Evolutionary conservation across 2,113 vertebrate genomes (phyloP).

Genomic region (Alces alces): DNA sequence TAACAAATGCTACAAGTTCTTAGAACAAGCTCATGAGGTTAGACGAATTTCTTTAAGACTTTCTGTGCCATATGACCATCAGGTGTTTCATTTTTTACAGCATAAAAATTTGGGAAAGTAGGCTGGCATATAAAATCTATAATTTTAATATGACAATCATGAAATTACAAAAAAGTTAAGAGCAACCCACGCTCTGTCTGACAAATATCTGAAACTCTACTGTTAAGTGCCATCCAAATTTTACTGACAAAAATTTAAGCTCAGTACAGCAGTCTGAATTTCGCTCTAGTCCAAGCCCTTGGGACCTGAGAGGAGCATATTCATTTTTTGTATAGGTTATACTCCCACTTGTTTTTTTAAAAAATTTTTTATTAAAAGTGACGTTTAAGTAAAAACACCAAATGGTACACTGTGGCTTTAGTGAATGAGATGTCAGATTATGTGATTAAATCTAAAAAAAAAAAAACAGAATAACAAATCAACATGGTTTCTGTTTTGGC

Average conservation of each 20-base stretch:
- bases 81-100: background rate
- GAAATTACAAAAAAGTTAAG: background rate
- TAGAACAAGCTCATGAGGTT: rapidly evolving
- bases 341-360: background rate
- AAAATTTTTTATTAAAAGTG: background rate
- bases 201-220: background rate
- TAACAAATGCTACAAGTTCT: rapidly evolving
- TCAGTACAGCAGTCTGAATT: background rate
- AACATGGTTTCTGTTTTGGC: background rate
- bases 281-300: background rate
- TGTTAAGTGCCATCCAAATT: background rate
- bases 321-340: slow-evolving; percentile 14
- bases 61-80: background rate
- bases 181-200: background rate
- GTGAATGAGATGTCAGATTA: background rate
- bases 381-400: background rate
- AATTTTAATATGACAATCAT: background rate
- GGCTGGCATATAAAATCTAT: background rate
- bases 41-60: background rate
- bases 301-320: background rate
- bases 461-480: background rate
- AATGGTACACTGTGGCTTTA: background rate
- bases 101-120: background rate
- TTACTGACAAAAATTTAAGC: background rate
- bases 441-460: slow-evolving; percentile 42